These are phyloP conservation scores for Etheostoma perlongum DNA, from an alignment of 2,797 vertebrate genomes.

Conservation along the genomic window DNA sequence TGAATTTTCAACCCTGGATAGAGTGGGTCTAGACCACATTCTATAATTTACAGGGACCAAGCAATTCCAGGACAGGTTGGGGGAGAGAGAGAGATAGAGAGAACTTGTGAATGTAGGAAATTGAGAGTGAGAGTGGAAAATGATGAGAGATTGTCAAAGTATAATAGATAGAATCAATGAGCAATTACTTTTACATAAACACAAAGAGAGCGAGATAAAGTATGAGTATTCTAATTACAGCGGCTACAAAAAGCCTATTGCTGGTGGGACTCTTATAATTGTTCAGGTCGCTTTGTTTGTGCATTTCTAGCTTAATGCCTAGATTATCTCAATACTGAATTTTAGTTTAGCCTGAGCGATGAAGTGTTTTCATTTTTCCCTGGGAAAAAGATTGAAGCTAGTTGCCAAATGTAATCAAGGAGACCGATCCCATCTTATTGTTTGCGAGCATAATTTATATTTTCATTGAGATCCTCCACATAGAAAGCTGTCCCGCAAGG, in stretches of 20 bases:
- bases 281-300: conserved; percentile 71
- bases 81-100: too few species aligned
- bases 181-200: conserved; percentile 51
- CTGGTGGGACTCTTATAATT: conserved; percentile 68
- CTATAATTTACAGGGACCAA: too few species aligned
- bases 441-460: conserved; percentile 64
- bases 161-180: conserved; percentile 39
- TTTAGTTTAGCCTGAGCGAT: conserved; percentile 56
- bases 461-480: conserved; percentile 45
- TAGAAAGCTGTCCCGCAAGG: conserved; percentile 46
- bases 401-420: conserved; percentile 65
- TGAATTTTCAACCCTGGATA: too few species aligned
- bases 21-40: too few species aligned
- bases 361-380: conserved; percentile 64
- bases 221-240: conserved; percentile 57
- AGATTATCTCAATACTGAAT: conserved; percentile 72
- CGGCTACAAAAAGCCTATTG: conserved; percentile 60
- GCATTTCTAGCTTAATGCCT: conserved; percentile 69
- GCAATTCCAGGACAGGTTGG: too few species aligned
- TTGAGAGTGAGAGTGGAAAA: conserved; percentile 10
- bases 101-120: conserved; percentile 6
- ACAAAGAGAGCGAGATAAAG: conserved; percentile 57
- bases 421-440: conserved; percentile 53
- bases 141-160: conserved; percentile 13
- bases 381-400: conserved; percentile 39